These are phyloP conservation scores for Miltochrista miniata DNA, from an alignment of 2,888 invertebrate species.

Conservation along the genomic window DNA sequence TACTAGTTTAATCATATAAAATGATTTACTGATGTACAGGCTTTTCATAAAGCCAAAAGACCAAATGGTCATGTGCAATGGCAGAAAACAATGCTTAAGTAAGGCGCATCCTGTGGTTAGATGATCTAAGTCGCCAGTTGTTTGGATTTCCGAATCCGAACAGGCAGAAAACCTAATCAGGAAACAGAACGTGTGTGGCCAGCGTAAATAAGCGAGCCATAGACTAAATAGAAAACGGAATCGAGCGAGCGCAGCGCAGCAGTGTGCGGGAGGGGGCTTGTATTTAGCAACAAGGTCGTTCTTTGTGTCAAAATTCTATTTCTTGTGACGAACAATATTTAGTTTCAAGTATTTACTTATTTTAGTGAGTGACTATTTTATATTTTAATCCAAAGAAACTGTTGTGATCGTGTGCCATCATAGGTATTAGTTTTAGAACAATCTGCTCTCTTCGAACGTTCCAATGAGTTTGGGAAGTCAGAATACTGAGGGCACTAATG, in stretches of 20 bases:
- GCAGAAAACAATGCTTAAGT: too few species aligned
- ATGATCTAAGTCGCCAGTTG: too few species aligned
- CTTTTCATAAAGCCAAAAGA: too few species aligned
- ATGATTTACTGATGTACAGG: too few species aligned
- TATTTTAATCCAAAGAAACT: slow-evolving; percentile 57
- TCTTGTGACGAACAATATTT: slow-evolving; percentile 67
- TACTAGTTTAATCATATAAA: too few species aligned
- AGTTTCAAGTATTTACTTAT: slow-evolving; percentile 66
- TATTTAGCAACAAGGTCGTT: slow-evolving; percentile 85
- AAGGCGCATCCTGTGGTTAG: too few species aligned
- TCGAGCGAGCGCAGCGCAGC: slow-evolving; percentile 30
- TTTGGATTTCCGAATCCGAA: too few species aligned
- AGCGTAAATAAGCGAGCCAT: too few species aligned
- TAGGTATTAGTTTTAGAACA: slow-evolving; percentile 61
- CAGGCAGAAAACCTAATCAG: too few species aligned
- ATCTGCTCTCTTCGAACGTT: slow-evolving; percentile 78
- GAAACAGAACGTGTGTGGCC: too few species aligned
- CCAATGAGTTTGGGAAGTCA: slow-evolving; percentile 92
- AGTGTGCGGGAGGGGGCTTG: slow-evolving; percentile 74
- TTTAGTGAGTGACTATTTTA: slow-evolving; percentile 67
- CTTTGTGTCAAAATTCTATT: slow-evolving; percentile 84
- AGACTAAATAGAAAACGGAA: too few species aligned
- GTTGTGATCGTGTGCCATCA: slow-evolving; percentile 64
- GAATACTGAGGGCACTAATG: slow-evolving; percentile 89
- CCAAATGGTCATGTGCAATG: too few species aligned